phyloP scores from a whole-genome alignment of 2,113 vertebrate genomes.

The Noctilio leporinus region DNA sequence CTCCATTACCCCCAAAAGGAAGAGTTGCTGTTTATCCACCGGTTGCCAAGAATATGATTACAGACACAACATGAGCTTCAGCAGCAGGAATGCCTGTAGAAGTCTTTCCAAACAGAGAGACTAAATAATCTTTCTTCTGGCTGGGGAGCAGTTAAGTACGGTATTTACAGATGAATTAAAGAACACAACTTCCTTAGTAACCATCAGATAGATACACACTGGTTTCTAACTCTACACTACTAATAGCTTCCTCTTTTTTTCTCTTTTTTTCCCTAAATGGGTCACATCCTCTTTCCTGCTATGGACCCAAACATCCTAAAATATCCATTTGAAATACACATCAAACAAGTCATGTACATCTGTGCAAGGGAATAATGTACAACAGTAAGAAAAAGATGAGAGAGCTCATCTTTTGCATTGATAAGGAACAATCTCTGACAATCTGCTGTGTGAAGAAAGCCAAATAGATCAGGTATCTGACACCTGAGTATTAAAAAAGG shows the following conservation, averaged over 20 bases:
- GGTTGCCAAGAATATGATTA: constrained; percentile 6
- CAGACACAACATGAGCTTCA: neutral
- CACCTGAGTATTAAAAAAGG: neutral
- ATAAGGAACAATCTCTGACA: neutral
- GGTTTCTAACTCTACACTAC: neutral
- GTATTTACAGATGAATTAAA: constrained; percentile 10
- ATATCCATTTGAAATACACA: constrained; percentile 17
- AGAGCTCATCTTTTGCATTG: neutral
- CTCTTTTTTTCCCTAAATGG: neutral
- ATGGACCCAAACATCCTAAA: neutral
- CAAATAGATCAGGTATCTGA: neutral
- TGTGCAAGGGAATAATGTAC: neutral
- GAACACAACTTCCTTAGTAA: constrained; percentile 61
- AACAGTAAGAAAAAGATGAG: neutral
- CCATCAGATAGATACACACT: constrained; percentile 43
- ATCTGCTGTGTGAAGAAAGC: neutral
- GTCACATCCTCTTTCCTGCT: constrained; percentile 45
- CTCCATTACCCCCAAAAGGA: neutral
- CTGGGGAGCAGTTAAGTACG: neutral
- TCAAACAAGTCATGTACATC: neutral
- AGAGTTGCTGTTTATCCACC: neutral
- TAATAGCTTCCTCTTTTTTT: neutral
- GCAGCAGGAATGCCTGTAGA: neutral
- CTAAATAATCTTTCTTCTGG: neutral
- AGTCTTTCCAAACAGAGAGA: neutral